Percentiles rank a stretch among this genome's conserved stretches.
These are phyloP conservation scores for Cantharis lateralis DNA, from an alignment of 2,888 invertebrate genomes.

Conservation along the genomic window DNA sequence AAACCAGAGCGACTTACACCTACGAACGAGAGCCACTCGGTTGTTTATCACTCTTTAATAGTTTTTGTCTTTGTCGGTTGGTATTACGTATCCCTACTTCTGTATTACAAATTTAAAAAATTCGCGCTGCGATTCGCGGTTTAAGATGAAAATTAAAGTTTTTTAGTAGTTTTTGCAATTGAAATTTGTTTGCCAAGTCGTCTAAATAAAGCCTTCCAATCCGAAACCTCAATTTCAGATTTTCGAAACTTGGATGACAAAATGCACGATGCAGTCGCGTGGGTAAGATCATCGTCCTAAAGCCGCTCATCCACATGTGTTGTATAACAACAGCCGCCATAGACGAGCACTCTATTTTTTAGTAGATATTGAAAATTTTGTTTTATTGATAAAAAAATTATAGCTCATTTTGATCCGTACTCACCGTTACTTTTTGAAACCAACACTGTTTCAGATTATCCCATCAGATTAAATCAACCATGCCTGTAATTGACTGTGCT, in stretches of 20 bases:
- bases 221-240: not conserved
- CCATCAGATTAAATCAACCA: no score
- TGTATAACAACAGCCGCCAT: not conserved
- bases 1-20: constrained; percentile 34
- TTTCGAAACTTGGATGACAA: not conserved
- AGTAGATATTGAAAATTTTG: no score
- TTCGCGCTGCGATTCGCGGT: not conserved
- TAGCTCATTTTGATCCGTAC: no score
- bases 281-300: not conserved
- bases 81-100: constrained; percentile 6
- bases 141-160: not conserved
- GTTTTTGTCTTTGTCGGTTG: constrained; percentile 25
- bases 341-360: not conserved
- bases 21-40: constrained; percentile 30
- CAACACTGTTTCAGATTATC: no score
- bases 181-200: not conserved
- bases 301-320: not conserved
- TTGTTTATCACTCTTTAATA: constrained; percentile 34
- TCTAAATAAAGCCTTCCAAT: not conserved
- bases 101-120: not conserved
- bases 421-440: no score
- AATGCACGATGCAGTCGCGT: not conserved
- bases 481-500: no score
- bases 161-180: not conserved
- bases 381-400: no score